Evolutionary conservation across 2,797 vertebrate genomes (phyloP), one percentile per base, ranked within the genome.

Genomic region (Danio albolineatus): DNA sequence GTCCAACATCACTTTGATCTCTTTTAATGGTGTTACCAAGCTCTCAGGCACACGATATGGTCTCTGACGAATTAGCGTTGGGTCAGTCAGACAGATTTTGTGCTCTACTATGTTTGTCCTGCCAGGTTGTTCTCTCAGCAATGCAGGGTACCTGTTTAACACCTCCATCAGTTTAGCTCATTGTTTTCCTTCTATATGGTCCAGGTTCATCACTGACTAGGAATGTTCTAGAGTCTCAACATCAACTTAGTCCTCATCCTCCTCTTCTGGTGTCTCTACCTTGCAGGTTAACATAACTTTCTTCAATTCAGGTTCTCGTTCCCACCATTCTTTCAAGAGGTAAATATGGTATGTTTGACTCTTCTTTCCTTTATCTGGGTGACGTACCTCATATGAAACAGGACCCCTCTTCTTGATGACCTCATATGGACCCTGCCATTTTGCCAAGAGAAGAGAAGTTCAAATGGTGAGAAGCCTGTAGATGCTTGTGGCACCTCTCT

Each of bases 371-470:
- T n/a, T n/a, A n/a, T n/a, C n/a, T n/a, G n/a, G n/a, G n/a, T n/a
- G n/a, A n/a, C n/a, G n/a, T n/a, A n/a, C n/a, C n/a, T n/a, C n/a
- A n/a, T n/a, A n/a, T n/a, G n/a, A n/a, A n/a, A n/a, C 48, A 49
- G 6, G 48, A 6, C 14, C 48, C 13, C 14, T 51, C 14, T 16
- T 16, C 9, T 4, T 7, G 13, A 16, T 1, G 5, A 51, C 51
- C 5, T 1, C n/a, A n/a, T n/a, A n/a, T n/a, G 28, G 46, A 3
- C 69, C 69, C 41, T 79, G 57, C 67, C 67, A 72, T 10, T 71
- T 71, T 17, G 66, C 67, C 43, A 79, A 5, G 1, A 80, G 28
- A n/a, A n/a, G n/a, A n/a, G n/a, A n/a, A n/a, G n/a, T n/a, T n/a
- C n/a, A n/a, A n/a, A n/a, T n/a, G n/a, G n/a, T n/a, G n/a, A n/a